Conservation (phyloP, 2,113 vertebrate species). For the Ctenomys sociabilis region DNA sequence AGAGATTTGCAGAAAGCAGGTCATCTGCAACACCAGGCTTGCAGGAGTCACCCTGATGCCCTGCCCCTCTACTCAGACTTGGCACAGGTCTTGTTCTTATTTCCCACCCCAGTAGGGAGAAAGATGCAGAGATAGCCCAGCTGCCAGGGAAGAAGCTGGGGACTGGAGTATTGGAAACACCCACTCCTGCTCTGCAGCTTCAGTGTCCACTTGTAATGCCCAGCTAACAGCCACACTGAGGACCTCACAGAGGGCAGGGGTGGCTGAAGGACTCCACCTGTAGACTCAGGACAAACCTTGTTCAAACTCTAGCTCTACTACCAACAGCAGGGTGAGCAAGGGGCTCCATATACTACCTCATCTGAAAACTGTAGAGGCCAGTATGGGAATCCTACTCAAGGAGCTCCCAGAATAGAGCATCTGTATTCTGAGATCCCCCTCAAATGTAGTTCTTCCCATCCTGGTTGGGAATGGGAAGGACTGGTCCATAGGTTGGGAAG, state of each 20-base stretch:
- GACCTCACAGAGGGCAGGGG: neutral
- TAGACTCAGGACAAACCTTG: neutral
- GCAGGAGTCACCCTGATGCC: neutral
- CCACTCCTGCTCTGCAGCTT: neutral
- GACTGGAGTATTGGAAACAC: rapidly evolving
- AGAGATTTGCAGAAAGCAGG: conserved; percentile 25
- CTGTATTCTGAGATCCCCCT: neutral
- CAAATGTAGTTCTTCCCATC: neutral
- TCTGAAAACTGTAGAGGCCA: neutral
- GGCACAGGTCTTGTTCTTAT: neutral
- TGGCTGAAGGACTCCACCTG: neutral
- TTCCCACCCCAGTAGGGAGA: neutral
- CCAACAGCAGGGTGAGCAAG: neutral
- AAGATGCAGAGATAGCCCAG: neutral
- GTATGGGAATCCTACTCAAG: neutral
- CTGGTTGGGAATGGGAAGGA: too few species aligned
- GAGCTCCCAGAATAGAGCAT: neutral
- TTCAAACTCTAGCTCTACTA: neutral
- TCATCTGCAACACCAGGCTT: neutral
- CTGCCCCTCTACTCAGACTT: neutral
- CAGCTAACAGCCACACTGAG: neutral
- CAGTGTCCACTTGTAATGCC: neutral
- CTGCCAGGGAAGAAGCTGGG: neutral
- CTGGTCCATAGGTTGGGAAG: neutral
- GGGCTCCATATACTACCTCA: neutral